These are phyloP conservation scores for Porphyrio hochstetteri DNA, from an alignment of 2,113 vertebrate genomes.

Conservation along the genomic window DNA sequence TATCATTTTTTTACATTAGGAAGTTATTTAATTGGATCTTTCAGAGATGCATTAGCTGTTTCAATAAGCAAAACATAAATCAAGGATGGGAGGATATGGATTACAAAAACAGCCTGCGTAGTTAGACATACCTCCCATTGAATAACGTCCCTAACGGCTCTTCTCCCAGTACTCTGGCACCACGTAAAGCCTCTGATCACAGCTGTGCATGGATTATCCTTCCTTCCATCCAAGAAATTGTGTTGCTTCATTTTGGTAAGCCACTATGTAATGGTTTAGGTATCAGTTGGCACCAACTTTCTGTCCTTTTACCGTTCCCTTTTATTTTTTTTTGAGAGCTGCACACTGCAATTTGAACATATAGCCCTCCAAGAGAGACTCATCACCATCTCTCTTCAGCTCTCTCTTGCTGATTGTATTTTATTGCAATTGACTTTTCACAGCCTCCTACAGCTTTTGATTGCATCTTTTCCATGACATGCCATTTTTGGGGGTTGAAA, in stretches of 20 bases:
- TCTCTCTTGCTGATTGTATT: not conserved
- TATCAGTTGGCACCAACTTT: not conserved
- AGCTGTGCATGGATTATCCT: not conserved
- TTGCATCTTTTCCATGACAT: not conserved
- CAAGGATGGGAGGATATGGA: not conserved
- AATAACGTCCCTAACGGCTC: not conserved
- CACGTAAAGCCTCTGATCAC: not conserved
- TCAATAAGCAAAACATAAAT: not conserved
- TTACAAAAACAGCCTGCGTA: not conserved
- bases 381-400: not conserved
- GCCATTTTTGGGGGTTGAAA: not conserved
- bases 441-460: not conserved
- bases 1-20: not conserved
- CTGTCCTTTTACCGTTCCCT: rapidly evolving
- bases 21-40: not conserved
- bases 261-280: rapidly evolving
- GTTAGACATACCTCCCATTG: not conserved
- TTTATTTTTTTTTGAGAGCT: not conserved
- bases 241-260: not conserved
- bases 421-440: not conserved
- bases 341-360: not conserved
- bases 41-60: not conserved
- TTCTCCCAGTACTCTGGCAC: not conserved
- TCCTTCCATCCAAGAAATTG: not conserved
- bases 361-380: not conserved